Conservation (phyloP, 2,888 invertebrate genomes). For the Oasisia sp. region DNA sequence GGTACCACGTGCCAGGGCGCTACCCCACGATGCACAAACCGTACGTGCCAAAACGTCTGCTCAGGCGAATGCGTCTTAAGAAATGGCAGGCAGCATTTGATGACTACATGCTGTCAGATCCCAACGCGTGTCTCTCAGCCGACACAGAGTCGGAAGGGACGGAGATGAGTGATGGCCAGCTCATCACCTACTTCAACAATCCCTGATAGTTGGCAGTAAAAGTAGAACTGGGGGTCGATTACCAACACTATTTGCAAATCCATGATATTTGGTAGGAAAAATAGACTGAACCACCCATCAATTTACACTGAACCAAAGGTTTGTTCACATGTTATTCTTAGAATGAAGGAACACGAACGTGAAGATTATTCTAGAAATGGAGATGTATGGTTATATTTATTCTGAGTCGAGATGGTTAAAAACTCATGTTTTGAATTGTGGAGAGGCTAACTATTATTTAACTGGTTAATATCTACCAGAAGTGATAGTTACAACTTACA, state of each 20-base stretch:
- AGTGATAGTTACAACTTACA: not conserved
- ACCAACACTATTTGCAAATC: too few relatives aligned
- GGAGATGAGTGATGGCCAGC: not conserved
- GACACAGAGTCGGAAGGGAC: not conserved
- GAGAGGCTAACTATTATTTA: not conserved
- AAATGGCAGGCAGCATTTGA: not conserved
- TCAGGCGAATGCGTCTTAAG: slow-evolving; percentile 41
- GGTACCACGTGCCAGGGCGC: slow-evolving; percentile 62
- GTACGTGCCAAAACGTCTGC: slow-evolving; percentile 50
- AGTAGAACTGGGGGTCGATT: not conserved
- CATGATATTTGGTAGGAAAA: too few relatives aligned
- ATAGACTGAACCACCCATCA: too few relatives aligned
- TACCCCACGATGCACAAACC: slow-evolving; percentile 50
- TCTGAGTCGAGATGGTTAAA: not conserved
- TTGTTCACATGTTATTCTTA: too few relatives aligned
- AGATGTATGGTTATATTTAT: not conserved
- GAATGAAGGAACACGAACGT: not conserved
- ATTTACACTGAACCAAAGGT: not conserved
- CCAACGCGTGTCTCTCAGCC: not conserved
- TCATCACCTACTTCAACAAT: not conserved
- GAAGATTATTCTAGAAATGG: not conserved
- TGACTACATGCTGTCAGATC: not conserved
- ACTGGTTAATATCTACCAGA: not conserved
- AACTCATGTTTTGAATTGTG: not conserved
- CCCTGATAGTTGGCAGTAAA: not conserved